A percentile compares a stretch with the other conserved stretches of the same genome.
Evolutionary conservation across 1,140 invertebrate genomes (phyloP).

Genomic region (Augochlora pura): DNA sequence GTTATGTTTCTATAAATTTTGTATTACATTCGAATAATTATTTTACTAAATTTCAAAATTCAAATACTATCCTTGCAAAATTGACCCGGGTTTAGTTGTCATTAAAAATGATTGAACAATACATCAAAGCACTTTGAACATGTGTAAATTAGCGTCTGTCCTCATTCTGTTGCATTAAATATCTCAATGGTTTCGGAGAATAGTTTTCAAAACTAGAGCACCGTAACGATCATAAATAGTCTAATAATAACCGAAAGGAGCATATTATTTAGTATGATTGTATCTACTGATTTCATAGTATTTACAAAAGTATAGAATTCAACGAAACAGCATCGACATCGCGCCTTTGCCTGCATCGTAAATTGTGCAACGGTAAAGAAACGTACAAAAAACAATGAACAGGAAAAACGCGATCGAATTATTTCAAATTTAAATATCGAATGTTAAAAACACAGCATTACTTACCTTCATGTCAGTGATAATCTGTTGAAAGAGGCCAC

Average conservation of each 20-base stretch:
- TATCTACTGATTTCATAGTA: slow-evolving; percentile 8
- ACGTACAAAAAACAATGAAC: slow-evolving; percentile 39
- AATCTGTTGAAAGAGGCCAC: slow-evolving; percentile 91
- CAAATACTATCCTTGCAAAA: neutral
- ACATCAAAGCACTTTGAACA: slow-evolving; percentile 4
- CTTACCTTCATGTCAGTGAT: slow-evolving; percentile 92
- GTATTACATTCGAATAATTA: neutral
- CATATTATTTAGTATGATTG: neutral
- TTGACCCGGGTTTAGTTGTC: neutral
- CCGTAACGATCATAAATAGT: neutral
- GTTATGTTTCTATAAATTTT: neutral
- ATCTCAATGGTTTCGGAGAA: slow-evolving; percentile 21
- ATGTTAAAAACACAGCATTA: neutral
- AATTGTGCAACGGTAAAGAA: slow-evolving; percentile 36
- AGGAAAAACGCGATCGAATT: slow-evolving; percentile 28
- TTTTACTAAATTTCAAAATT: neutral
- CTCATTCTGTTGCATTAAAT: slow-evolving; percentile 27
- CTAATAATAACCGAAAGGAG: neutral
- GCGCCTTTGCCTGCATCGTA: slow-evolving; percentile 42
- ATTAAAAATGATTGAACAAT: neutral
- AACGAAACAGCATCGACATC: slow-evolving; percentile 18
- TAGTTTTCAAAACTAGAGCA: slow-evolving; percentile 2
- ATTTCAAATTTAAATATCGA: neutral
- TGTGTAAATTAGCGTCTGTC: slow-evolving; percentile 30
- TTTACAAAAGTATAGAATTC: slow-evolving; percentile 5